Evolutionary conservation across 2,797 vertebrate species (phyloP).

Genomic region (Anabacerthia variegaticeps): DNA sequence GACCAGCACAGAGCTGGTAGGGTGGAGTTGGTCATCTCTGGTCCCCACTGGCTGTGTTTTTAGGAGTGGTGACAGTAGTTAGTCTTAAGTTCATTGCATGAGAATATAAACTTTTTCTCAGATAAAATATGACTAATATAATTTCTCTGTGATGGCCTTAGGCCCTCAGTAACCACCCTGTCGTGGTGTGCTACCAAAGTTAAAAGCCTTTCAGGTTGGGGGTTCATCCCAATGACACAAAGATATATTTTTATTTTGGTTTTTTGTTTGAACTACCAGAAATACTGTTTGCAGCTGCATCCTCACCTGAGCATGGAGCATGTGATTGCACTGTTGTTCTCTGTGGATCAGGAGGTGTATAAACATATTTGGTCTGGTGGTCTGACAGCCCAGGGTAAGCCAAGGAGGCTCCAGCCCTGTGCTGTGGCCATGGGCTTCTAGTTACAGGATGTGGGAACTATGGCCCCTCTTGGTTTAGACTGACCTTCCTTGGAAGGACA

Average conservation of each 20-base stretch:
- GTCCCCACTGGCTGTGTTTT: neutral
- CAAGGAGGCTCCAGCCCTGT: neutral
- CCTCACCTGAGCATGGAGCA: neutral
- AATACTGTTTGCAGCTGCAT: neutral
- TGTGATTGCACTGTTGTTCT: neutral
- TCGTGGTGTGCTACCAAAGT: conserved; percentile 33
- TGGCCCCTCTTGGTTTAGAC: neutral
- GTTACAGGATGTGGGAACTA: neutral
- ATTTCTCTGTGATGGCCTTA: neutral
- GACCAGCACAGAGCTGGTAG: neutral
- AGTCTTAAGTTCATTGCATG: neutral
- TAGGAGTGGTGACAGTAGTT: neutral
- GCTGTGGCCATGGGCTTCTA: neutral
- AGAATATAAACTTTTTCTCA: neutral
- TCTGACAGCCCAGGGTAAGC: neutral
- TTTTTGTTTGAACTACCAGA: neutral
- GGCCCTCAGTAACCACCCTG: conserved; percentile 1
- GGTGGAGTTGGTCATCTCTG: neutral
- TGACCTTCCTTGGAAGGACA: conserved; percentile 20
- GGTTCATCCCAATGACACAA: neutral
- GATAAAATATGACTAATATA: neutral
- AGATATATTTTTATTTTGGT: neutral
- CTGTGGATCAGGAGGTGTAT: neutral
- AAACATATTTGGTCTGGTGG: neutral
- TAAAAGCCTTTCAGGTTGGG: neutral